phyloP scores from a whole-genome alignment of 2,797 vertebrate species.

The Pampus argenteus region DNA sequence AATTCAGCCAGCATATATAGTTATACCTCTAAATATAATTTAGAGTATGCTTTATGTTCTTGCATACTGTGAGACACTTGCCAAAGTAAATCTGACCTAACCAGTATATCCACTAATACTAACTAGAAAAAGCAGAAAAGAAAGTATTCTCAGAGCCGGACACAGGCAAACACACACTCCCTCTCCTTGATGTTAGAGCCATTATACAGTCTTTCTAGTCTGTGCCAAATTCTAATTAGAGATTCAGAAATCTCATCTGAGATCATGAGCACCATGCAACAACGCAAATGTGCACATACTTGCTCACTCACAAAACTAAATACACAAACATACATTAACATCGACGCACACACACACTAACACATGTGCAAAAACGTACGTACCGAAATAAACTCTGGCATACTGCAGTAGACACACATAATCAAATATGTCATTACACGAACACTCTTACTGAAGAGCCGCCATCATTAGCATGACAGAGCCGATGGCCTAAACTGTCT shows the following conservation, averaged over 20 bases:
- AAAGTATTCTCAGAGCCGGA: slow-evolving; percentile 20
- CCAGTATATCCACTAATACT: background rate
- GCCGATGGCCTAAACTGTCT: slow-evolving; percentile 53
- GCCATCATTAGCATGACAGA: slow-evolving; percentile 54
- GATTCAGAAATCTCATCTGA: slow-evolving; percentile 44
- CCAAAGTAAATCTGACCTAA: slow-evolving; percentile 15
- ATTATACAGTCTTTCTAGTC: slow-evolving; percentile 9
- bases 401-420: slow-evolving; percentile 25
- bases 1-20: too few relatives aligned
- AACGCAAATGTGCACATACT: slow-evolving; percentile 35
- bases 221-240: slow-evolving; percentile 59
- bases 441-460: slow-evolving; percentile 48
- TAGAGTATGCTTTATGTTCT: slow-evolving; percentile 5
- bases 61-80: background rate
- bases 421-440: slow-evolving; percentile 38
- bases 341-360: slow-evolving; percentile 1
- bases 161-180: slow-evolving; percentile 21
- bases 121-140: slow-evolving; percentile 7
- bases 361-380: background rate
- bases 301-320: slow-evolving; percentile 21
- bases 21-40: too few relatives aligned
- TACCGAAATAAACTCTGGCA: slow-evolving; percentile 43
- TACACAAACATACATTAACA: slow-evolving; percentile 14
- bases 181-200: slow-evolving; percentile 32
- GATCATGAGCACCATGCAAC: slow-evolving; percentile 19